Evolutionary conservation across 2,113 vertebrate species (phyloP), one percentile per base, ranked within the genome.

Genomic region (Oreochromis aureus): DNA sequence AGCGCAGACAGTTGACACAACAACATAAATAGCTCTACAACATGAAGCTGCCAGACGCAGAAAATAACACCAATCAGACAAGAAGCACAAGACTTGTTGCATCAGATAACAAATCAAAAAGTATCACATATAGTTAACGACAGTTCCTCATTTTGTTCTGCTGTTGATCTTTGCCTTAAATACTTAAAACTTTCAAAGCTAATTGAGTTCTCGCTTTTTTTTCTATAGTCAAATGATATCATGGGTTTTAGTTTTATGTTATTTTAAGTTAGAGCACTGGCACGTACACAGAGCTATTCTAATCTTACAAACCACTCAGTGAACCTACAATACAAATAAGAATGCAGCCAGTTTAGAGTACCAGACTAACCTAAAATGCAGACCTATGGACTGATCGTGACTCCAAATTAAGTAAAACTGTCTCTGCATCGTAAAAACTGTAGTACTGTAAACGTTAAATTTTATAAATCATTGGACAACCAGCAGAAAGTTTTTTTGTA

Each of bases 21-120:
- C 56, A 59, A 59, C 0, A 59, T 0, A 32, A 59, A 30, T 59
- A 58, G 9, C 56, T 59, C 0, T 59, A 59, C 24, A 59, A 59
- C 24, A 30, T 59, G 24, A 59, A 59, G 56, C 56, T 16, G 0
- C 3, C 56, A 59, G 24, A 30, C 56, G 5, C 3, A 16, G 56
- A 59, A 59, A 59, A 16, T 30, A 32, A 30, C 9, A 59, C 13
- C 30, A 59, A 32, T 5, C 27, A 32, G 1, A 59, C 0, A 59
- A 3, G 27, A 59, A 59, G 15, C 56, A 59, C 24, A 59, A 6
- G 27, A 59, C 27, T 30, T 59, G 56, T 58, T 58, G 24, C 24
- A 58, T 27, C 55, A 1, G 4, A 58, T 58, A 59, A 16, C 56
- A 59, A 59, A 30, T 30, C 0, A 8, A 27, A 0, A 54, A 15